These are phyloP conservation scores for Calameuta pallipes DNA, from an alignment of 2,888 invertebrate genomes.

Conservation along the genomic window DNA sequence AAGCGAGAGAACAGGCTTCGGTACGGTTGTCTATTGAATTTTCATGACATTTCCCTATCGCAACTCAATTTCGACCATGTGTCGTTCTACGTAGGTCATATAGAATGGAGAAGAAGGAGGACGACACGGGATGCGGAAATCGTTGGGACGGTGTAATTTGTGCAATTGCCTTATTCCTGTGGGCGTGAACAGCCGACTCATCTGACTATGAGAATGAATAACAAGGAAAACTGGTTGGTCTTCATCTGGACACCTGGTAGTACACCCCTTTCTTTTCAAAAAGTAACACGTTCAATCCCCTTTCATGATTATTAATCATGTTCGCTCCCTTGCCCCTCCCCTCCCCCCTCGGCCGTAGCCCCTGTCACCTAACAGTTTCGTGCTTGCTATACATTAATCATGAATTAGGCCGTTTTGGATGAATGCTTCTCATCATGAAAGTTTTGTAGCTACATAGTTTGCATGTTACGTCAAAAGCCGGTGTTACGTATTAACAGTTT, in stretches of 20 bases:
- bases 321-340: background rate
- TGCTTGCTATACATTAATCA: background rate
- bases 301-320: background rate
- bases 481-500: background rate
- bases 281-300: background rate
- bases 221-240: background rate
- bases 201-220: background rate
- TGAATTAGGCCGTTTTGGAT: background rate
- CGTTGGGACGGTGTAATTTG: background rate
- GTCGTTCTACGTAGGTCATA: constrained; percentile 7
- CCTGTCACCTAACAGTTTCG: background rate
- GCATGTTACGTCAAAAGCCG: background rate
- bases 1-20: background rate
- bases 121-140: background rate
- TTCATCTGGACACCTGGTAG: background rate
- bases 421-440: background rate
- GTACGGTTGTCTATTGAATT: constrained; percentile 48
- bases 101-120: background rate
- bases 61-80: constrained; percentile 43
- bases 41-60: constrained; percentile 42
- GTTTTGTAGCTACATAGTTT: background rate
- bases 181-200: constrained; percentile 1
- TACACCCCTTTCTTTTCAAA: background rate
- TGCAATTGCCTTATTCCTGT: constrained; percentile 5
- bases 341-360: rapidly evolving